These are phyloP conservation scores for Sclerodermus sp. DNA, from an alignment of 2,888 invertebrate species.

Conservation along the genomic window DNA sequence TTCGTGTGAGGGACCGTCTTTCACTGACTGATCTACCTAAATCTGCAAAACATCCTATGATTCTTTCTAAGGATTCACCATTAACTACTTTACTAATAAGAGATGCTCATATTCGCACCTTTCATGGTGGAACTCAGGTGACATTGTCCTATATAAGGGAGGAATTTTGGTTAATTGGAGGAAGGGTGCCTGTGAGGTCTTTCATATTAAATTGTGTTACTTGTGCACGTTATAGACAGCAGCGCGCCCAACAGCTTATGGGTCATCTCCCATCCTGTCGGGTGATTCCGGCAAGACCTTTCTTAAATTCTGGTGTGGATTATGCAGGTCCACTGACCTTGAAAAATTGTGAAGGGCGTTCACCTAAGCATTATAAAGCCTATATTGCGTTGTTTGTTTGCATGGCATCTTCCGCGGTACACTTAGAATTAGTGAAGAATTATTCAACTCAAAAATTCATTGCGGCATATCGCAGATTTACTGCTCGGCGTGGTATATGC, in stretches of 20 bases:
- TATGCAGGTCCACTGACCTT: constrained; percentile 19
- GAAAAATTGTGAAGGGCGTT: constrained; percentile 10
- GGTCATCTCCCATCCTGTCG: constrained; percentile 28
- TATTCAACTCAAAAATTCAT: constrained; percentile 24
- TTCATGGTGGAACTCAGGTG: constrained; percentile 17
- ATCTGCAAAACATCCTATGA: constrained; percentile 11
- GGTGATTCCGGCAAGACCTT: constrained; percentile 6
- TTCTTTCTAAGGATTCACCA: constrained; percentile 9
- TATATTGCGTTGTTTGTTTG: constrained; percentile 29
- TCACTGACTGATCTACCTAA: constrained; percentile 4
- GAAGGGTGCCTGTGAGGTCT: constrained; percentile 10
- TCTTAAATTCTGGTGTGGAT: constrained; percentile 14
- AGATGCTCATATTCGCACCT: constrained; percentile 9
- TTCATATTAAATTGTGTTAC: constrained; percentile 12
- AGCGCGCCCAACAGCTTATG: constrained; percentile 29
- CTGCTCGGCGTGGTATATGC: constrained; percentile 20
- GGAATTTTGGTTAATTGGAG: constrained; percentile 16
- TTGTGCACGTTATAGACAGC: not conserved
- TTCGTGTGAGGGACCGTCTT: constrained; percentile 17
- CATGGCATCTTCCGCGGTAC: constrained; percentile 23
- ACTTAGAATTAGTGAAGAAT: constrained; percentile 27
- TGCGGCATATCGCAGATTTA: constrained; percentile 22
- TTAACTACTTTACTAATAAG: constrained; percentile 9
- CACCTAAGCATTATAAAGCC: constrained; percentile 11
- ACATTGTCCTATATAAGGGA: constrained; percentile 5